These are phyloP conservation scores for Gandaritis pyraliata DNA, from an alignment of 2,888 invertebrate species.

Conservation along the genomic window DNA sequence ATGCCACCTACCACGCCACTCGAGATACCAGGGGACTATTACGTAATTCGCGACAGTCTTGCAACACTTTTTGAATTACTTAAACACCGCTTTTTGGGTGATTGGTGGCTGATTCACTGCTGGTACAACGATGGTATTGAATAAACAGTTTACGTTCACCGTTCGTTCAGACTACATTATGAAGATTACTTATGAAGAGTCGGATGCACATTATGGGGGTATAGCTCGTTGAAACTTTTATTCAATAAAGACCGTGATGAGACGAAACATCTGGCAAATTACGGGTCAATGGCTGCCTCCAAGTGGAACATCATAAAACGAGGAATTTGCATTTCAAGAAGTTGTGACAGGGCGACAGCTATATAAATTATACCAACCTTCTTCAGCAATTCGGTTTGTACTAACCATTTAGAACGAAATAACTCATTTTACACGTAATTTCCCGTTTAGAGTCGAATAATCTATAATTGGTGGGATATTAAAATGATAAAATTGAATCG, in stretches of 20 bases:
- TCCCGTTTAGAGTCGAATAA: slow-evolving; percentile 32
- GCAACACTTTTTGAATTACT: no score
- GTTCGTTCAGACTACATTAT: slow-evolving; percentile 31
- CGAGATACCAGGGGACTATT: slow-evolving; percentile 33
- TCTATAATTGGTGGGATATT: slow-evolving; percentile 49
- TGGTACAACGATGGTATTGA: no score
- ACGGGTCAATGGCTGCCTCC: slow-evolving; percentile 54
- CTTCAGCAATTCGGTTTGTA: slow-evolving; percentile 25
- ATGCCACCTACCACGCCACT: slow-evolving; percentile 53
- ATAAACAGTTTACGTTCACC: neutral
- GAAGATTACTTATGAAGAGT: slow-evolving; percentile 30
- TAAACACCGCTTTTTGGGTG: no score
- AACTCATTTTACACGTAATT: slow-evolving; percentile 31
- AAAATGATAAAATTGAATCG: slow-evolving; percentile 50
- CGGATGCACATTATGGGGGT: slow-evolving; percentile 55
- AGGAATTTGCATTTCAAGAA: slow-evolving; percentile 51
- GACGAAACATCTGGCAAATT: slow-evolving; percentile 61
- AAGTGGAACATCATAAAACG: slow-evolving; percentile 53
- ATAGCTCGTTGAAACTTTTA: slow-evolving; percentile 56
- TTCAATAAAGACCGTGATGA: slow-evolving; percentile 61
- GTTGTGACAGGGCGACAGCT: slow-evolving; percentile 42
- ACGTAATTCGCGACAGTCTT: no score
- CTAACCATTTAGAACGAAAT: slow-evolving; percentile 28
- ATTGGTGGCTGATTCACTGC: no score
- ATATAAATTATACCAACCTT: slow-evolving; percentile 44